Evolutionary conservation across 1,140 invertebrate species (phyloP).

Genomic region (Listronotus bonariensis): DNA sequence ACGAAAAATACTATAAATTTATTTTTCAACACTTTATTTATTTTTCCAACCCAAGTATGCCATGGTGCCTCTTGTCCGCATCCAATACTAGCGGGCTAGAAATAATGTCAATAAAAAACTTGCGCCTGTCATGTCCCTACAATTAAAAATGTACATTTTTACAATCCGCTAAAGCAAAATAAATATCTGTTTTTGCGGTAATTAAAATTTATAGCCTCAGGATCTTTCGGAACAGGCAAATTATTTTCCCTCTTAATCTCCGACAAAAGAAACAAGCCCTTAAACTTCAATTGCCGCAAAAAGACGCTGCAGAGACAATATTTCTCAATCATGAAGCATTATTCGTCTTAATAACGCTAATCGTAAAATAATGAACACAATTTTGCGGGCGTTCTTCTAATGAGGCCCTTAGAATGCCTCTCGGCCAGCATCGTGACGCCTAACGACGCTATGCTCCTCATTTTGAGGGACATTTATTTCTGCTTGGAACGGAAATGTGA

Average conservation of each 20-base stretch:
- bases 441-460: slow-evolving; percentile 24
- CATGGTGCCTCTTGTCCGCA: too few species aligned
- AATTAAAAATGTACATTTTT: too few species aligned
- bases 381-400: slow-evolving; percentile 35
- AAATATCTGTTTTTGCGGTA: neutral
- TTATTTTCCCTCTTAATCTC: slow-evolving; percentile 16
- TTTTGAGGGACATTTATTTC: slow-evolving; percentile 33
- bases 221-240: neutral
- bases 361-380: slow-evolving; percentile 41
- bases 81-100: too few species aligned
- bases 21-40: too few species aligned
- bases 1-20: too few species aligned
- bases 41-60: too few species aligned
- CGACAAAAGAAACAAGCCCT: slow-evolving; percentile 11
- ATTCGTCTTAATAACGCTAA: slow-evolving; percentile 41
- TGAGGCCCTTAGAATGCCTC: slow-evolving; percentile 38
- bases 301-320: slow-evolving; percentile 32
- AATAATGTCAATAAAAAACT: too few species aligned
- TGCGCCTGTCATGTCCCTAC: too few species aligned
- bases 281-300: slow-evolving; percentile 26
- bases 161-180: neutral
- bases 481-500: slow-evolving; percentile 20
- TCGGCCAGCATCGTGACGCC: slow-evolving; percentile 27
- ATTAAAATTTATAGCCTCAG: neutral
- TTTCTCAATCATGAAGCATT: slow-evolving; percentile 37